A percentile compares a stretch with the other conserved stretches of the same genome.
Evolutionary conservation across 2,113 vertebrate genomes (phyloP).

Genomic region (Passer domesticus): DNA sequence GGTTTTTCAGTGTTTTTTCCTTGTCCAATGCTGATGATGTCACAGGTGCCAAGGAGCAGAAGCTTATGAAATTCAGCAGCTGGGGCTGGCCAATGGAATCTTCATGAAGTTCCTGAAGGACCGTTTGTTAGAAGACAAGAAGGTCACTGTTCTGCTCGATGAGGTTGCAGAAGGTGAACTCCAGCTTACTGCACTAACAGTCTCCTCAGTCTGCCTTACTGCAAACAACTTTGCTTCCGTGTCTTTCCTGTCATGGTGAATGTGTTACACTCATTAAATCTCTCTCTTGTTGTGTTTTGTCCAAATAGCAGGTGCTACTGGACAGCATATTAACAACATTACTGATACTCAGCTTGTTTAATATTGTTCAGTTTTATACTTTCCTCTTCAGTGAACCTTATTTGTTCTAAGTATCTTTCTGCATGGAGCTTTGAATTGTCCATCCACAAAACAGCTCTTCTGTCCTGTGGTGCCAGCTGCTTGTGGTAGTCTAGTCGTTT

Average conservation of each 20-base stretch:
- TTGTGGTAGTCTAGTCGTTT: background rate
- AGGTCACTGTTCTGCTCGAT: constrained; percentile 94
- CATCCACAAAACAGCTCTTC: background rate
- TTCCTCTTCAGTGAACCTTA: background rate
- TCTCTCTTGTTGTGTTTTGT: background rate
- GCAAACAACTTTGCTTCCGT: background rate
- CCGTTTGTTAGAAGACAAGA: constrained; percentile 90
- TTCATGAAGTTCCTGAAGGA: constrained; percentile 96
- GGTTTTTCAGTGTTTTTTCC: background rate
- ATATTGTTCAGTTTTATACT: background rate
- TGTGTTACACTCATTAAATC: background rate
- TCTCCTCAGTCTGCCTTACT: background rate
- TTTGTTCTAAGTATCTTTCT: background rate
- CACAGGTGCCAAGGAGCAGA: constrained; percentile 94
- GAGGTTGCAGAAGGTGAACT: constrained; percentile 90
- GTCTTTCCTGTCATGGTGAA: background rate
- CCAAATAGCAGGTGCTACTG: background rate
- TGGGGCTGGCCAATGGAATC: constrained; percentile 89
- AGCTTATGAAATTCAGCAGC: constrained; percentile 95
- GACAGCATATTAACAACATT: background rate
- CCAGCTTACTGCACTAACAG: background rate
- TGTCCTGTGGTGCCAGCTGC: background rate
- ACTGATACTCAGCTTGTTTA: background rate
- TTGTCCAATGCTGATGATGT: background rate
- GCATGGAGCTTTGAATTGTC: background rate